Conservation (phyloP, 2,113 vertebrate species). For the Bothrops jararaca region DNA sequence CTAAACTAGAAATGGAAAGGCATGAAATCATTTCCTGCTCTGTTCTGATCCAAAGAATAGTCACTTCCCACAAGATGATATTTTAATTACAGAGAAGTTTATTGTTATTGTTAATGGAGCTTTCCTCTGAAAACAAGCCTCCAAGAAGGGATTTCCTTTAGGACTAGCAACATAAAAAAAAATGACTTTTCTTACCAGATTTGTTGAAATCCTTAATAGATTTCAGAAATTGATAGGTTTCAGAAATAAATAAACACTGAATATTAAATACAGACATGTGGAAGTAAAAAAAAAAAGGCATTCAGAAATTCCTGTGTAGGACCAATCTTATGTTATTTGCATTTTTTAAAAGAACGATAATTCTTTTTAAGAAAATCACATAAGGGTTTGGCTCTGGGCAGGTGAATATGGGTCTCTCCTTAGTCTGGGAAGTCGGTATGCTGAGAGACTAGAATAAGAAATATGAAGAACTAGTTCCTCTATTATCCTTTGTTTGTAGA, state of each 20-base stretch:
- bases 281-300: not conserved
- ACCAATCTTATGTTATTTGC: not conserved
- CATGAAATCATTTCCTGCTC: not conserved
- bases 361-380: not conserved
- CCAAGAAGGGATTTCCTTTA: not conserved
- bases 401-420: not conserved
- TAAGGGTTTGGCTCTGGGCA: not conserved
- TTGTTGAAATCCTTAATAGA: not conserved
- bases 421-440: not conserved
- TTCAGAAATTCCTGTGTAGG: not conserved
- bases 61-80: not conserved
- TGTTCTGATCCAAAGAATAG: not conserved
- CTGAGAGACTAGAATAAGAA: not conserved
- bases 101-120: not conserved
- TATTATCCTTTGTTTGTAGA: slow-evolving; percentile 17
- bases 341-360: not conserved
- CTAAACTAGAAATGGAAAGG: not conserved
- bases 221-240: not conserved
- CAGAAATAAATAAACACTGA: not conserved
- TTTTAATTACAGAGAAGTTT: not conserved
- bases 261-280: not conserved
- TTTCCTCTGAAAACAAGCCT: not conserved
- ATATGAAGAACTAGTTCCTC: slow-evolving; percentile 13
- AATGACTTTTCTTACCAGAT: not conserved
- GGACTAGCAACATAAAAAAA: not conserved